Base-by-base conservation (phyloP, 1,140 invertebrate genomes). In the Solen grandis region DNA sequence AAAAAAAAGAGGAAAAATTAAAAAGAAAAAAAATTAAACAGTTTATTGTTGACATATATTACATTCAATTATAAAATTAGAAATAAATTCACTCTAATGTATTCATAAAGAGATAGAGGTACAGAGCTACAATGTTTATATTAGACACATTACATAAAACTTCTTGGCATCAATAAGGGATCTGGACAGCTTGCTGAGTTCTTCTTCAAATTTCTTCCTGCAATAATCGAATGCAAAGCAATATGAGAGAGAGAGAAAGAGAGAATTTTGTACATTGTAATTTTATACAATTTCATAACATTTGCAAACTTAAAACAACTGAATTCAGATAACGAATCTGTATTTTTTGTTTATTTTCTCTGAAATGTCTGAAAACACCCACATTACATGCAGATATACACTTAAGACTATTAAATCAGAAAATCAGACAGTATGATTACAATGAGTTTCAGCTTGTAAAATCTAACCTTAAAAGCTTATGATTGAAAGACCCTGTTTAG, bases 201-300 rank as follows among this genome's bases (percentile, higher is more conserved):
- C 52, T 29, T 85, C 80, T 77, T 86, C 84, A 82, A 86, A 86
- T 22, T 54, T 59, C 36, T 74, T 46, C 60, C 87, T 88, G 77
- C 31, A 84, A 83, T 46, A 50, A 59, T 63, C 22, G 50, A 0
- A 50, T 36, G 8, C 33, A 1, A 46, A 25, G 16, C 19, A 36
- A 38, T 16, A 10, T 38, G 8, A 38, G 10, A 63, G 27, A 25
- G 14, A 41, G 19, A 8, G 14, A 46, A 31, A 77, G n/a, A n/a
- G 13, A 52, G 41, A 33, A 27, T 16, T 41, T 19, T n/a, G 55
- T 0, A 25, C 57, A 22, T 63, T 25, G 2, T 59, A 25, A 27
- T 52, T 27, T 8, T 4, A 59, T 16, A 46, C 41, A 57, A n/a
- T 75, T 41, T 57, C 50, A 29, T 5, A 14, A 41, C 4, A 57